phyloP scores from a whole-genome alignment of 2,888 invertebrate species.

The Cotesia congregata region DNA sequence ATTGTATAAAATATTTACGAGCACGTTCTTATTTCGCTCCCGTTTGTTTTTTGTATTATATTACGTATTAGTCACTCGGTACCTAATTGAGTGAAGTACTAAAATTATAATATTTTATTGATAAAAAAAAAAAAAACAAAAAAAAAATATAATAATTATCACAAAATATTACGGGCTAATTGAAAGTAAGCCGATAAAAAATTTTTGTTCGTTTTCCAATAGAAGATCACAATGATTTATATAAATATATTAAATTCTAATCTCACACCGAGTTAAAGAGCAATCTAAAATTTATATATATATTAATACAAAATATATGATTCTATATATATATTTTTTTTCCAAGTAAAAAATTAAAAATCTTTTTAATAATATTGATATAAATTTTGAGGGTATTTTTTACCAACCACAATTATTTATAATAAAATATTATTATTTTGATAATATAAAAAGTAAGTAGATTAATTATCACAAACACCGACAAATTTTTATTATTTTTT shows the following conservation, averaged over 20 bases:
- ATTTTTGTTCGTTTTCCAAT: not conserved
- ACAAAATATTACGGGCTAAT: no score
- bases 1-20: constrained; percentile 1
- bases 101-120: not conserved
- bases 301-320: not conserved
- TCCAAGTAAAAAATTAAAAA: not conserved
- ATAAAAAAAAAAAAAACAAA: not conserved
- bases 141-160: not conserved
- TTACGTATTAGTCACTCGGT: not conserved
- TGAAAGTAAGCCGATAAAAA: no score
- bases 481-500: not conserved
- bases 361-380: not conserved
- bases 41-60: not conserved
- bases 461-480: constrained; percentile 25
- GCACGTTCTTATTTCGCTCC: not conserved
- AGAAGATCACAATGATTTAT: not conserved
- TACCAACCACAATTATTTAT: not conserved
- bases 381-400: not conserved
- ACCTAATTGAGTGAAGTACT: no score
- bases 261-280: not conserved
- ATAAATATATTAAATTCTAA: not conserved
- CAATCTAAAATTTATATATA: constrained; percentile 15
- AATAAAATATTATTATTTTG: not conserved
- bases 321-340: not conserved
- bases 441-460: not conserved